Conservation (phyloP, 2,113 vertebrate species). For the Thalassarche chlororhynchos region DNA sequence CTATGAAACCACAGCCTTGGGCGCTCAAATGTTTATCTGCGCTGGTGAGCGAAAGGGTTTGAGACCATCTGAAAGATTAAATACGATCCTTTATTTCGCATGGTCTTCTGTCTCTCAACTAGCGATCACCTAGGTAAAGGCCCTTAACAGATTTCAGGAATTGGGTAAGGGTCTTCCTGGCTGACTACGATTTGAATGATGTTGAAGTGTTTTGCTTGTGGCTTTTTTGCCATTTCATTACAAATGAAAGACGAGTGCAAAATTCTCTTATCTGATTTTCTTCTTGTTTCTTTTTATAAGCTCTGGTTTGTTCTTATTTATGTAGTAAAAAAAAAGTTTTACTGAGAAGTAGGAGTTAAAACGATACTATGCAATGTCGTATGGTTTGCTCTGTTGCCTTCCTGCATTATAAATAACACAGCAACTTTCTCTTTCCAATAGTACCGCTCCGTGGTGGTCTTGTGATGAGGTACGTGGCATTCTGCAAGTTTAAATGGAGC, state of each 20-base stretch:
- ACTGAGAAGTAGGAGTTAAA: background rate
- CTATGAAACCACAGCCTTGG: background rate
- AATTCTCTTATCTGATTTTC: background rate
- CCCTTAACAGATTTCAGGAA: background rate
- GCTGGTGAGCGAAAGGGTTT: background rate
- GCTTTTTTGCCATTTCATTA: background rate
- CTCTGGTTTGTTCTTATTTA: background rate
- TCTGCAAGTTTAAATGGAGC: background rate
- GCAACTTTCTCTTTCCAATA: background rate
- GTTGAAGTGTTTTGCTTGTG: background rate
- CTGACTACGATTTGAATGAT: background rate
- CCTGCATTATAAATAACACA: background rate
- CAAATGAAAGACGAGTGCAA: background rate
- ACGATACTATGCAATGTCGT: accelerated
- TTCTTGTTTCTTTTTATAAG: background rate
- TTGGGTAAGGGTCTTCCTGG: background rate
- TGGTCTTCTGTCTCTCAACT: background rate
- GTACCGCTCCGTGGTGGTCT: background rate
- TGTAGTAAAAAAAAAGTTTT: background rate
- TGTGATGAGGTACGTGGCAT: background rate
- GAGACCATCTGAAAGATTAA: background rate
- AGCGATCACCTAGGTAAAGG: background rate
- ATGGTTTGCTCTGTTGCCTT: background rate
- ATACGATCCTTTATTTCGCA: background rate
- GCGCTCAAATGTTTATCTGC: background rate